Conservation (phyloP, 1,140 invertebrate genomes). For the Zaprionus camerounensis region DNA sequence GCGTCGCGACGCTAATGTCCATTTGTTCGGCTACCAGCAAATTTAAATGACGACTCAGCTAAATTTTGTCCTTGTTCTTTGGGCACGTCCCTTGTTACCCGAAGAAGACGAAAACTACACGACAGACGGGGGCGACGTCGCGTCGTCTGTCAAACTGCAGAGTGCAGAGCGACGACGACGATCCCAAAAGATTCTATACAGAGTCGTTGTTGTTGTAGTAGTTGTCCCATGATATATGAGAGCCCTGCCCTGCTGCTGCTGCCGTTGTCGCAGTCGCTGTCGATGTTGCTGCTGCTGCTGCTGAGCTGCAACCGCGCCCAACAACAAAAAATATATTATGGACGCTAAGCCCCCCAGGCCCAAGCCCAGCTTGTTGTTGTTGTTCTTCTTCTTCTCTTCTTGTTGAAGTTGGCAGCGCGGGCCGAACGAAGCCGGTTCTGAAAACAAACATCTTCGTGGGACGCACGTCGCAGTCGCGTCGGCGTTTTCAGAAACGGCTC, state of each 20-base stretch:
- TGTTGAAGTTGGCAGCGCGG: slow-evolving; percentile 34
- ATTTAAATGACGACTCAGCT: slow-evolving; percentile 59
- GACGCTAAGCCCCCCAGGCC: slow-evolving; percentile 38
- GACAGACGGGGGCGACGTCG: slow-evolving; percentile 12
- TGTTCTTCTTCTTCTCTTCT: slow-evolving; percentile 1
- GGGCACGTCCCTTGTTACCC: slow-evolving; percentile 35
- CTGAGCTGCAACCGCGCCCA: slow-evolving; percentile 50
- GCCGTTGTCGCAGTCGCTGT: slow-evolving; percentile 11
- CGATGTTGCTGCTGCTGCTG: slow-evolving; percentile 15
- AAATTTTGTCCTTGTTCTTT: slow-evolving; percentile 48
- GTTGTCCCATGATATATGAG: slow-evolving; percentile 78
- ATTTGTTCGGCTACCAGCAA: slow-evolving; percentile 75
- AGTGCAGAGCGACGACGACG: slow-evolving; percentile 29
- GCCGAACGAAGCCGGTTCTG: slow-evolving; percentile 66
- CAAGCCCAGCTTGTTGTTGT: slow-evolving; percentile 32
- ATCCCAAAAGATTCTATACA: slow-evolving; percentile 55
- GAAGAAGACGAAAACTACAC: neutral
- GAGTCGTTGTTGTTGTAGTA: slow-evolving; percentile 50
- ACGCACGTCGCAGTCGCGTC: slow-evolving; percentile 37
- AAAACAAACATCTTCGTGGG: slow-evolving; percentile 59
- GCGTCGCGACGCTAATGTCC: slow-evolving; percentile 69
- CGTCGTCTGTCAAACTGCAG: slow-evolving; percentile 43
- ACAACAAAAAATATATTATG: slow-evolving; percentile 20
- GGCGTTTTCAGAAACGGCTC: too few relatives aligned
- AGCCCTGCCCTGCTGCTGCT: slow-evolving; percentile 64